Base-by-base conservation (phyloP, 2,888 invertebrate genomes). In the Tiliacea citrago region DNA sequence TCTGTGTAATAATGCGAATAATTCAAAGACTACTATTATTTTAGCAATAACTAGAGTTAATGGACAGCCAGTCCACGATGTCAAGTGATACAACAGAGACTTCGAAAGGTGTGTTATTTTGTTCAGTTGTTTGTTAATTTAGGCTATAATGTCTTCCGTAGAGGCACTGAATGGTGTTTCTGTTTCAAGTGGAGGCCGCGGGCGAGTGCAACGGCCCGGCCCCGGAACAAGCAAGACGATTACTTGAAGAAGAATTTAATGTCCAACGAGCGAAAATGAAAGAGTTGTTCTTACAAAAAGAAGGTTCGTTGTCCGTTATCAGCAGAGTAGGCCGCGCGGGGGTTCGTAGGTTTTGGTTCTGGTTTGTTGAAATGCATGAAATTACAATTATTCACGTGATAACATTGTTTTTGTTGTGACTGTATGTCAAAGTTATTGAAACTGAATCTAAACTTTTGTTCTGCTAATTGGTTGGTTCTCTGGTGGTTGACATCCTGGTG, bases 271-370 rank as follows among this genome's bases (percentile, higher is more conserved):
- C 99, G 57, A 98, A 98, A 97, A 98, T 99, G 97, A 99, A 98
- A 97, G 99, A 99, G 90, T 95, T 99, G 76, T 99, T 98, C 96
- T 97, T 99, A 89, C 98, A 99, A 94, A 99, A 99, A 97, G 99
- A 99, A 98, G 98, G 98, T 98, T 96, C 91, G 94, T 93, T 91
- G 82, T 79, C 73, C 63, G 81, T 75, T 81, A 79, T 83, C 77
- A 79, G 76, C 68, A 81, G 88, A 85, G 83, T 87, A 87, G 89
- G 82, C 70, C 77, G 79, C 67, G 72, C 78, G 83, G 84, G 81
- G 83, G 83, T 81, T 75, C 63, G 68, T 86, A 84, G 68, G 75
- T 78, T 83, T 60, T 85, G 85, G 83, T 71, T 65, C 75, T 81
- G 82, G 85, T 84, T 88, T 82, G 79, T 83, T 87, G 73, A 65